These are phyloP conservation scores for Gymnogyps californianus DNA, from an alignment of 2,113 vertebrate genomes.

Conservation along the genomic window DNA sequence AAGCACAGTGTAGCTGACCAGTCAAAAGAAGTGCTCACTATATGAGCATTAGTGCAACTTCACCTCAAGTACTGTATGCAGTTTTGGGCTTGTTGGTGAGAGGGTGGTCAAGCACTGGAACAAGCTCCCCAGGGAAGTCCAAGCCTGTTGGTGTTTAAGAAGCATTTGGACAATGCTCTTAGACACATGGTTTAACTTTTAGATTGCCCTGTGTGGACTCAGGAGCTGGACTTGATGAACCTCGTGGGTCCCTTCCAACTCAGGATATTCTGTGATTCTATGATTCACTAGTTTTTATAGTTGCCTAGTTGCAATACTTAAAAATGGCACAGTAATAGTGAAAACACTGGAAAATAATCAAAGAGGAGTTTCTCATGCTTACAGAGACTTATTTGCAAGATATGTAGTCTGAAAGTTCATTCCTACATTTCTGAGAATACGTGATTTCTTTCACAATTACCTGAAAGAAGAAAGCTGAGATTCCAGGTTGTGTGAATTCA, in stretches of 20 bases:
- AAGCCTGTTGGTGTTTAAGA: not conserved
- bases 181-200: not conserved
- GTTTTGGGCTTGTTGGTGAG: not conserved
- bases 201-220: not conserved
- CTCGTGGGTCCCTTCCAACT: not conserved
- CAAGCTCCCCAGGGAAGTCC: not conserved
- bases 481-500: not conserved
- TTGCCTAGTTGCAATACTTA: not conserved
- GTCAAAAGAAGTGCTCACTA: not conserved
- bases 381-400: not conserved
- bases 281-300: not conserved
- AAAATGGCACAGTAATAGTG: not conserved
- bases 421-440: not conserved
- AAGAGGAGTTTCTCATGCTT: not conserved
- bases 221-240: not conserved
- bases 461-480: not conserved
- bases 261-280: not conserved
- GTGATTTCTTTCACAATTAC: not conserved
- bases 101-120: not conserved
- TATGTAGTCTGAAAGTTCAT: not conserved
- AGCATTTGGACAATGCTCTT: not conserved
- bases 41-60: not conserved
- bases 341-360: not conserved
- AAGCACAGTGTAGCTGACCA: not conserved
- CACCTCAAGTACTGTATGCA: not conserved